Evolutionary conservation across 2,797 vertebrate genomes (phyloP).

Genomic region (Lacerta agilis): DNA sequence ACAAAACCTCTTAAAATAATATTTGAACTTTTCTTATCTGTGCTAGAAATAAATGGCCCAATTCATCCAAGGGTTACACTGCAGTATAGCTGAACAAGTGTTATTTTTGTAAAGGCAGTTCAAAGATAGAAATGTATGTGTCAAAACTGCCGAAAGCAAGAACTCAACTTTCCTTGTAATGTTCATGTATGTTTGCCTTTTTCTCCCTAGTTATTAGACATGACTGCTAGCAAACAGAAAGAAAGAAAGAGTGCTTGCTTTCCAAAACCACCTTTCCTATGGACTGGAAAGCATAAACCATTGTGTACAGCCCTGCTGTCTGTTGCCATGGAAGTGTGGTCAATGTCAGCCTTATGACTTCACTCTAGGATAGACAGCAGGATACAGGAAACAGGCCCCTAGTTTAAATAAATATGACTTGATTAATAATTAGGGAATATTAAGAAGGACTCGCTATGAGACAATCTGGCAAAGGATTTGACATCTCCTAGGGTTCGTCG

Average conservation of each 20-base stretch:
- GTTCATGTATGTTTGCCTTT: not conserved
- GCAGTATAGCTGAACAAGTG: not conserved
- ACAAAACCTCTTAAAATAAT: not conserved
- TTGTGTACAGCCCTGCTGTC: slow-evolving; percentile 18
- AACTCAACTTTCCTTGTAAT: not conserved
- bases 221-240: not conserved
- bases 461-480: not conserved
- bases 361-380: slow-evolving; percentile 19
- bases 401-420: not conserved
- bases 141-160: slow-evolving; percentile 17
- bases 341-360: slow-evolving; percentile 7
- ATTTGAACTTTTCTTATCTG: not conserved
- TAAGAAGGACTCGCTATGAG: not conserved
- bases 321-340: not conserved
- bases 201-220: slow-evolving; percentile 4
- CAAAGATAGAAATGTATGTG: not conserved
- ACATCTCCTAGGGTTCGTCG: not conserved
- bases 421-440: slow-evolving; percentile 36
- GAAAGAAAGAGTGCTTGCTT: not conserved
- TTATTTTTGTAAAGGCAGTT: slow-evolving; percentile 8
- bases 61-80: not conserved
- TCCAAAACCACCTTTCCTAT: slow-evolving; percentile 1
- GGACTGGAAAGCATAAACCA: not conserved
- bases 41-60: not conserved
- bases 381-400: slow-evolving; percentile 19